Evolutionary conservation across 2,797 vertebrate genomes (phyloP).

Genomic region (Etheostoma nigrum): DNA sequence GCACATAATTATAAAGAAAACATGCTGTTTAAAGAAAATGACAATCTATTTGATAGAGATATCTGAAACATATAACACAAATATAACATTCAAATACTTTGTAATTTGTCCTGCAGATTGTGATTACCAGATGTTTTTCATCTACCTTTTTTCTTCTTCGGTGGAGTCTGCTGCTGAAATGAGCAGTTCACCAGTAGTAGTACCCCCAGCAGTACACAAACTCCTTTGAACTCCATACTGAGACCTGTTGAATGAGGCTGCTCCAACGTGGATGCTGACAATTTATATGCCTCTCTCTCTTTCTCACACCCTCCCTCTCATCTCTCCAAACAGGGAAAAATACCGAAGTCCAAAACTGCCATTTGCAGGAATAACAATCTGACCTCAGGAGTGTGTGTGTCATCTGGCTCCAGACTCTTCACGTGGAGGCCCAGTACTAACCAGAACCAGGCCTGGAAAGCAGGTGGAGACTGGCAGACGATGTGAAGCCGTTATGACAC

Average conservation of each 20-base stretch:
- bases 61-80: background rate
- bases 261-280: conserved; percentile 49
- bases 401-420: conserved; percentile 49
- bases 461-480: conserved; percentile 60
- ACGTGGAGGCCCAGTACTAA: conserved; percentile 22
- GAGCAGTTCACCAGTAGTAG: conserved; percentile 83
- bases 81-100: background rate
- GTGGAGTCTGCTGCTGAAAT: conserved; percentile 80
- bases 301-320: conserved; percentile 57
- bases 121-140: background rate
- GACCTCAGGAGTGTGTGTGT: conserved; percentile 46
- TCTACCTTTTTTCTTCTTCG: conserved; percentile 89
- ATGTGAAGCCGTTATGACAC: conserved; percentile 42
- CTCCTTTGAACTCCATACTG: conserved; percentile 85
- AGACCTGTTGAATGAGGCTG: conserved; percentile 59
- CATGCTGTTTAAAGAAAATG: background rate
- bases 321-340: conserved; percentile 56
- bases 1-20: background rate
- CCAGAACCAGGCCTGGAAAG: conserved; percentile 46
- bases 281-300: conserved; percentile 67
- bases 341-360: conserved; percentile 67
- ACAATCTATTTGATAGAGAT: background rate
- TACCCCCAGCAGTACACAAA: conserved; percentile 85
- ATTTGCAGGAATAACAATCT: conserved; percentile 64
- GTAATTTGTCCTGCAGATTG: background rate